These are phyloP conservation scores for Peromyscus californicus DNA, from an alignment of 2,113 vertebrate genomes.

Conservation along the genomic window DNA sequence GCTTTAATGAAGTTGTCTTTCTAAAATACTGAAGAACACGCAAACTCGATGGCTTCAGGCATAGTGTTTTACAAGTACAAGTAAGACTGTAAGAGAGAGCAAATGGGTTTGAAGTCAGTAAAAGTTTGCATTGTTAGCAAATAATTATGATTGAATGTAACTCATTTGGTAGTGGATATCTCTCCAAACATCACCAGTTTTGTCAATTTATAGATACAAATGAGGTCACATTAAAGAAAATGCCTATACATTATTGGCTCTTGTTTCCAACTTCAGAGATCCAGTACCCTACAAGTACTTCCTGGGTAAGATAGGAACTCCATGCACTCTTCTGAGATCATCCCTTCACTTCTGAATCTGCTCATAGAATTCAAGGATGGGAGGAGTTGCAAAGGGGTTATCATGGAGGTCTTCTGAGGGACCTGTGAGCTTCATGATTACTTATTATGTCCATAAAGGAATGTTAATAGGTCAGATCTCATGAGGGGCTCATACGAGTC, in stretches of 20 bases:
- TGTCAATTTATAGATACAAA: background rate
- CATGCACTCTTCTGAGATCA: background rate
- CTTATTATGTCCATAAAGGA: background rate
- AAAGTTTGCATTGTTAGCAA: background rate
- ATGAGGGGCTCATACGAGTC: background rate
- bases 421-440: no score
- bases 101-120: background rate
- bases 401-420: background rate
- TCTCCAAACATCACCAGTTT: background rate
- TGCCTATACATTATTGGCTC: background rate
- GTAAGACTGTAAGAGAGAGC: background rate
- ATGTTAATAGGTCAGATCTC: background rate
- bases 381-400: no score
- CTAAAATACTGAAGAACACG: slow-evolving; percentile 42
- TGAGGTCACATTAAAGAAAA: background rate
- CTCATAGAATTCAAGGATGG: background rate
- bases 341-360: background rate
- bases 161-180: background rate
- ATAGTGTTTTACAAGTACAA: background rate
- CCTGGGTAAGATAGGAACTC: background rate
- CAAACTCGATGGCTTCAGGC: background rate
- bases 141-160: slow-evolving; percentile 34
- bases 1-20: slow-evolving; percentile 14
- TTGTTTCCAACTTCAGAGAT: background rate
- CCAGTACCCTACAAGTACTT: background rate